phyloP scores from a whole-genome alignment of 2,888 invertebrate genomes.

The Chaitophorus viminalis region DNA sequence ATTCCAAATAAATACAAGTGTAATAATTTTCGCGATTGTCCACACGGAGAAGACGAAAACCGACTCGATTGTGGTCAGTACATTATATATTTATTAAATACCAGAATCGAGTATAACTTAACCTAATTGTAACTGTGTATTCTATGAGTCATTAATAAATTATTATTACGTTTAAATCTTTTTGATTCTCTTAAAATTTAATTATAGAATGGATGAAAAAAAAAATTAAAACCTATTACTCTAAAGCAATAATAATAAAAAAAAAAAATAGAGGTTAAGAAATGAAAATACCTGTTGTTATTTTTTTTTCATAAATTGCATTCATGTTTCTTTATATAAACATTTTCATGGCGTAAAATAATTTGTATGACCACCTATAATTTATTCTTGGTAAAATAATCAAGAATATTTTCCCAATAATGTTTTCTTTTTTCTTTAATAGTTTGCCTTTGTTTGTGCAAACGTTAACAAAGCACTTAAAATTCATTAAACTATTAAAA shows the following conservation, averaged over 20 bases:
- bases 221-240: background rate
- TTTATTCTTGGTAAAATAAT: background rate
- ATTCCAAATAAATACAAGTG: constrained; percentile 72
- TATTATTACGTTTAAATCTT: background rate
- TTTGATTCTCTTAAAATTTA: background rate
- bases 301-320: background rate
- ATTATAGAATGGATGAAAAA: background rate
- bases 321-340: background rate
- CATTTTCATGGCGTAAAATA: background rate
- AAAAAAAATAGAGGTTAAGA: background rate
- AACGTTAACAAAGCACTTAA: background rate
- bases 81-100: background rate
- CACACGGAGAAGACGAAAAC: constrained; percentile 68
- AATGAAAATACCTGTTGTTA: background rate
- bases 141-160: background rate
- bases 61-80: constrained; percentile 67
- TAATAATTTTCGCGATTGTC: constrained; percentile 70
- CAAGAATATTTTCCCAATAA: background rate
- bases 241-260: background rate
- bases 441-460: background rate
- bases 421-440: background rate
- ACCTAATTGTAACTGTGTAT: background rate
- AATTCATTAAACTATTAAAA: background rate
- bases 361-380: background rate
- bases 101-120: background rate